Base-by-base conservation (phyloP, 1,140 invertebrate species). In the Theocolax elegans region DNA sequence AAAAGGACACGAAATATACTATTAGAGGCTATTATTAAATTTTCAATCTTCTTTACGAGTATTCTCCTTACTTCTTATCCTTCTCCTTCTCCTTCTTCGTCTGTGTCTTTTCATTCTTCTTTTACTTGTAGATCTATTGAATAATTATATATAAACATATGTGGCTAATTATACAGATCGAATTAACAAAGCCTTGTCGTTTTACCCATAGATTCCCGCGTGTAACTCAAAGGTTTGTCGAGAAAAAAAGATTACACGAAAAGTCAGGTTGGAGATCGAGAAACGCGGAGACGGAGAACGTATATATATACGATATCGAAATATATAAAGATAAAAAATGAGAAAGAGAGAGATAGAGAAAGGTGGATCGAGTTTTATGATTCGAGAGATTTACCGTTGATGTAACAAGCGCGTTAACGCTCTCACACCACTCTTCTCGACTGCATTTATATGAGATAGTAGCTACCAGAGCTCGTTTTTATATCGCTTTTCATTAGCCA, bases 381-480 rank as follows among this genome's bases (percentile, higher is more conserved):
- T 66, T 67, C 42, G 29, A 66, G 40, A 62, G 70, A 70, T 74
- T 74, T 72, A 67, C 62, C 69, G 62, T 60, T 66, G 62, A 66
- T 71, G 62, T 71, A 60, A 71, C 64, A 62, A 67, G 70, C 51
- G 48, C 56, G 63, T 72, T 72, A 62, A 67, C 46, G 70, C 38
- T 65, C 69, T 59, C 40, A 42, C n/a, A n/a, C n/a, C 7, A 31
- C 51, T 15, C 70, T 70, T 42, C 13, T 40, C 35, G 21, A 9
- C 6, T 44, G 9, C n/a, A n/a, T n/a, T 15, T n/a, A 17, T 42
- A 25, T 40, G 3, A 27, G 12, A 1, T 38, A 17, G 21, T n/a
- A 29, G 58, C 23, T 48, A 49, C 53, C 21, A 42, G 42, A 44
- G 44, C 63, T 49, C 42, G 19, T 49, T 72, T 67, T 67, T 72